A percentile compares a stretch with the other conserved stretches of the same genome.
Conservation (phyloP, 2,797 vertebrate genomes). For the Natrix natrix region DNA sequence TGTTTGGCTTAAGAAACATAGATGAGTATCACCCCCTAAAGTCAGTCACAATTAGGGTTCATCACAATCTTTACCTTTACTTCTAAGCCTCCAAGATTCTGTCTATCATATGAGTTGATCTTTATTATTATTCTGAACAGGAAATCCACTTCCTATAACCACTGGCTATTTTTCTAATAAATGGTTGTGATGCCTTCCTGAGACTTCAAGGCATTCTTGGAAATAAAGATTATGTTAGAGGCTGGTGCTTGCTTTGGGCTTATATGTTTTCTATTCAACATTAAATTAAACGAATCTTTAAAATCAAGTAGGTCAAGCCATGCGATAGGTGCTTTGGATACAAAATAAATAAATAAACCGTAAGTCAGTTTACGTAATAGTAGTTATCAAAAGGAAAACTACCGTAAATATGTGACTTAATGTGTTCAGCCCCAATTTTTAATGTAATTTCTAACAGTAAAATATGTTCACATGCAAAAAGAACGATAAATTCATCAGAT, state of each 20-base stretch:
- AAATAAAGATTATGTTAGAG: neutral
- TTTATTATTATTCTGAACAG: neutral
- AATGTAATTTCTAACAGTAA: neutral
- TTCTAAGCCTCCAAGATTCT: neutral
- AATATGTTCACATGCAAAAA: neutral
- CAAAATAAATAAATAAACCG: neutral
- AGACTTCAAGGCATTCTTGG: neutral
- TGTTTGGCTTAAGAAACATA: too few species aligned
- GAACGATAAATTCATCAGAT: neutral
- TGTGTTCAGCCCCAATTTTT: neutral
- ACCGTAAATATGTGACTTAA: neutral
- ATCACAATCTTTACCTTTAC: neutral
- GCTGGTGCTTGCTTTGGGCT: neutral
- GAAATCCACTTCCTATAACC: neutral
- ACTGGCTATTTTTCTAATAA: neutral
- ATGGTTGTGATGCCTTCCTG: neutral
- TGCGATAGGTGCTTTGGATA: neutral
- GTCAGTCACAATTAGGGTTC: neutral
- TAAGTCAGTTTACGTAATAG: neutral
- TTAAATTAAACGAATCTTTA: neutral
- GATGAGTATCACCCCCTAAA: neutral
- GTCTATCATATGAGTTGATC: neutral
- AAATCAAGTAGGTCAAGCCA: neutral
- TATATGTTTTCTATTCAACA: neutral
- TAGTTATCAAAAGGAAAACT: neutral